Base-by-base conservation (phyloP, 2,888 invertebrate species). In the Heteromurus nitidus region DNA sequence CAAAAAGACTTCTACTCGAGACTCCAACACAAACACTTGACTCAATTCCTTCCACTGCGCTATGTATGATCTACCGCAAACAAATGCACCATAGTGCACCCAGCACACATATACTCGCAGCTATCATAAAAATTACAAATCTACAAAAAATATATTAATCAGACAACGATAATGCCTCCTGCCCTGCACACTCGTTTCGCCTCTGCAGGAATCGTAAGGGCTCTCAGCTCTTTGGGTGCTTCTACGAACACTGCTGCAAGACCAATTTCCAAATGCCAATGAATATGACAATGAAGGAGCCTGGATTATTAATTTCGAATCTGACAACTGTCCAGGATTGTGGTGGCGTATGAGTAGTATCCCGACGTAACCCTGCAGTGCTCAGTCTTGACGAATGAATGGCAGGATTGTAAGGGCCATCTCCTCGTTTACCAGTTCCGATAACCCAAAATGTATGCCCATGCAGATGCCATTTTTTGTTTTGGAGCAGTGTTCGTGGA, bases 391-490 rank as follows among this genome's bases (percentile, higher is more conserved):
- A 28, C 1, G 64, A 7, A 13, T 64, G 3, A 2, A 2, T 3
- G 24, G 24, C 18, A 1, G 67, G 28, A n/a, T 67, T 47, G 18
- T 47, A 67, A 7, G 47, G 1, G 36, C 67, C 67, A 28, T 67
- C 67, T 2, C 47, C 26, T 22, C 20, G 18, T 26, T 47, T 18
- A 2, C 67, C 67, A 11, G 67, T 67, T 1, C 31, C 67, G n/a
- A 67, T 3, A n/a, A 67, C 50, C 47, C 44, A 67, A 22, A 55
- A 55, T 22, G 55, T 55, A 18, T 67, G 67, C 0, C 67, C 67
- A 28, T 67, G 67, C n/a, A 67, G 22, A 28, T 67, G 67, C 28
- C 55, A 55, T n/a, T n/a, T n/a, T n/a, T n/a, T n/a, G n/a, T n/a
- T n/a, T n/a, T n/a, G n/a, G n/a, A n/a, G n/a, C n/a, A n/a, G n/a